These are phyloP conservation scores for Phortica variegata DNA, from an alignment of 1,140 invertebrate species.

Conservation along the genomic window DNA sequence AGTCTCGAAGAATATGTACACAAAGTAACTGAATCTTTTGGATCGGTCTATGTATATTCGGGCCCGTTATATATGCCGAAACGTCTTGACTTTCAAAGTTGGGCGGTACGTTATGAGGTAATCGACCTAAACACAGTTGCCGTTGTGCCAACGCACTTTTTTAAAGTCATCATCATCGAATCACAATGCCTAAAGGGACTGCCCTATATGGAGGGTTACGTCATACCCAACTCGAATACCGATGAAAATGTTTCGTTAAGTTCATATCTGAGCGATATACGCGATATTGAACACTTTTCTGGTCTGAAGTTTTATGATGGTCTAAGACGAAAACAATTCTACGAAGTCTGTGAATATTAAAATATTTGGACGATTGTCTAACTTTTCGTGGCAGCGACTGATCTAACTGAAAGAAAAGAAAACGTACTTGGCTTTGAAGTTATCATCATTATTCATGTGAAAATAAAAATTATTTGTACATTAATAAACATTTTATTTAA, in stretches of 20 bases:
- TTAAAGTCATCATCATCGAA: constrained; percentile 86
- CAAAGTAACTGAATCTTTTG: constrained; percentile 70
- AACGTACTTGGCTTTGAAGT: too few relatives aligned
- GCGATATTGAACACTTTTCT: constrained; percentile 85
- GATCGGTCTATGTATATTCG: constrained; percentile 92
- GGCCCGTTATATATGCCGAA: constrained; percentile 93
- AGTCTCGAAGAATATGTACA: constrained; percentile 85
- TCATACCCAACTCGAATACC: constrained; percentile 88
- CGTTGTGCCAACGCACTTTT: constrained; percentile 98
- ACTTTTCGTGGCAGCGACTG: too few relatives aligned
- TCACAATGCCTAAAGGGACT: constrained; percentile 59
- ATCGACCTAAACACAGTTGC: constrained; percentile 92
- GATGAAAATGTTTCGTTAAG: constrained; percentile 71
- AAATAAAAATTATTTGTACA: too few relatives aligned
- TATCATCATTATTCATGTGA: too few relatives aligned
- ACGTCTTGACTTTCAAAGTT: constrained; percentile 79
- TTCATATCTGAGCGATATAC: constrained; percentile 80
- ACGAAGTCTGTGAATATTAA: too few relatives aligned
- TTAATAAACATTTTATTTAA: too few relatives aligned
- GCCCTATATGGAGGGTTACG: constrained; percentile 86
- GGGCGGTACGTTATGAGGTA: constrained; percentile 92
- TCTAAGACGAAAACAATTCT: too few relatives aligned
- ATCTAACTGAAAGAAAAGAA: too few relatives aligned
- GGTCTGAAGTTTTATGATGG: constrained; percentile 90
- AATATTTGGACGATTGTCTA: too few relatives aligned